phyloP scores from a whole-genome alignment of 2,113 vertebrate genomes.

The Chitala chitala region DNA sequence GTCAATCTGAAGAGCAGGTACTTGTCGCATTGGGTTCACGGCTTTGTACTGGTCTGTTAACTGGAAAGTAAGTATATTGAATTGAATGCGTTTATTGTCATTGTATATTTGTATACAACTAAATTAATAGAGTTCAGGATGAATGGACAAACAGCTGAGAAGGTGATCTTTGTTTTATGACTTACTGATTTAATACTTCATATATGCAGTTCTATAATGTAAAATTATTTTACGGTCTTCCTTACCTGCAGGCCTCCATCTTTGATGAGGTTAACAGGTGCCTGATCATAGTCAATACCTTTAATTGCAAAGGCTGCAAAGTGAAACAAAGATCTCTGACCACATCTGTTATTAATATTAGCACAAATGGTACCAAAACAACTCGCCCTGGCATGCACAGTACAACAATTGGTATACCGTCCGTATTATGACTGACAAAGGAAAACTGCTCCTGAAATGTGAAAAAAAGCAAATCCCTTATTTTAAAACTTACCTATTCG shows the following conservation, averaged over 20 bases:
- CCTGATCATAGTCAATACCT: constrained; percentile 76
- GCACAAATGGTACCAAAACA: too few species aligned
- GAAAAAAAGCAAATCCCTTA: not conserved
- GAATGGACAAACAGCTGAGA: too few species aligned
- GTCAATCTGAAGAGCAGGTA: constrained; percentile 84
- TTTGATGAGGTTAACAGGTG: constrained; percentile 77
- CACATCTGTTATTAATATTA: not conserved
- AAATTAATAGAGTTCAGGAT: too few species aligned
- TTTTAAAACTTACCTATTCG: constrained; percentile 77
- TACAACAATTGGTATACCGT: too few species aligned
- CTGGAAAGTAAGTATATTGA: constrained; percentile 51
- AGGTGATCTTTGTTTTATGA: not conserved
- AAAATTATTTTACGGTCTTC: not conserved
- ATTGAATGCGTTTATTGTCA: constrained; percentile 10
- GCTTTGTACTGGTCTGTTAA: constrained; percentile 68
- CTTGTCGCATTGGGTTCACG: constrained; percentile 93
- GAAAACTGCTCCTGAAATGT: not conserved
- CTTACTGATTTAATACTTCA: not conserved
- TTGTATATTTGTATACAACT: too few species aligned
- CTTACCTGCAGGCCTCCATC: constrained; percentile 90
- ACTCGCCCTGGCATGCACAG: too few species aligned
- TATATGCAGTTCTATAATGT: not conserved
- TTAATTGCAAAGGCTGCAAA: constrained; percentile 85
- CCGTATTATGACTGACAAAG: not conserved
- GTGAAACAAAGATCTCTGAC: constrained; percentile 20